A percentile compares a stretch with the other conserved stretches of the same genome.
Conservation (phyloP, 1,140 invertebrate species). For the Drosophila pectinifera region DNA sequence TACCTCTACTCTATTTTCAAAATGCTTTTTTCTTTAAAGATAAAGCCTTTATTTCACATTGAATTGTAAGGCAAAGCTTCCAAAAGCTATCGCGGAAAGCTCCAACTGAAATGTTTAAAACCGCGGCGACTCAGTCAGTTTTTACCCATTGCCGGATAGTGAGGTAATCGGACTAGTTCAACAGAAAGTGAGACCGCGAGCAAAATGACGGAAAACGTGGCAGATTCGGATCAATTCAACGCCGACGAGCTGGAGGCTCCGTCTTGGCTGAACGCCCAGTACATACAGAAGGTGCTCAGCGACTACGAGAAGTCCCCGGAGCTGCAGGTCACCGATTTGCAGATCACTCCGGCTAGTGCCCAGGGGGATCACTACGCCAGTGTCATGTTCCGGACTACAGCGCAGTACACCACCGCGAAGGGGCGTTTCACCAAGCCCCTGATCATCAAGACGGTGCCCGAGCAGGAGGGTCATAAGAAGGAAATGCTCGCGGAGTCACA, state of each 20-base stretch:
- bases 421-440: constrained; percentile 35
- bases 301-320: constrained; percentile 34
- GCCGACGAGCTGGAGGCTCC: constrained; percentile 69
- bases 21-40: no score
- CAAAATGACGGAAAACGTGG: constrained; percentile 45
- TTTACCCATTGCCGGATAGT: background rate
- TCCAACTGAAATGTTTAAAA: constrained; percentile 9
- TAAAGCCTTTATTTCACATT: constrained; percentile 4
- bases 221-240: constrained; percentile 45
- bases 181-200: background rate
- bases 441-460: constrained; percentile 74
- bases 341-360: constrained; percentile 58
- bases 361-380: constrained; percentile 81
- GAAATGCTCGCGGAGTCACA: constrained; percentile 50
- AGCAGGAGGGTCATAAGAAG: constrained; percentile 61
- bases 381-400: constrained; percentile 63
- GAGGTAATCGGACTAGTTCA: background rate
- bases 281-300: constrained; percentile 47
- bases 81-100: constrained; percentile 10
- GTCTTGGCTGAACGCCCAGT: constrained; percentile 60
- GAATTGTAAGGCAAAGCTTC: constrained; percentile 13
- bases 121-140: background rate
- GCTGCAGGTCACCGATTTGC: constrained; percentile 37
- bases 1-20: no score
- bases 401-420: constrained; percentile 29